phyloP scores from a whole-genome alignment of 2,113 vertebrate genomes.

The Girardinichthys multiradiatus region DNA sequence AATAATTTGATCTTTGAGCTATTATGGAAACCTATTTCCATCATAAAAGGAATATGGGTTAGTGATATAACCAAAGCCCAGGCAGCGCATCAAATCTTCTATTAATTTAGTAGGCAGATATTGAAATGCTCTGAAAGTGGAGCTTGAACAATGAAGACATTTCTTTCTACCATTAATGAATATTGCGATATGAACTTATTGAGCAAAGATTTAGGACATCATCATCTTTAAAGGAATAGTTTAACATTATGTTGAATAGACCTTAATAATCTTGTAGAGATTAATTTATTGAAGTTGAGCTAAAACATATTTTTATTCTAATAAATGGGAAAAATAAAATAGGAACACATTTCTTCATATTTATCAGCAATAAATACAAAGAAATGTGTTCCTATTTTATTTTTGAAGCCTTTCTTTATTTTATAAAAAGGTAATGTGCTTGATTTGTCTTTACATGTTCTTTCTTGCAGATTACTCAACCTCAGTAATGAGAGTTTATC shows the following conservation, averaged over 20 bases:
- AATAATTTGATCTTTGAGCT: conserved; percentile 38
- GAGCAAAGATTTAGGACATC: background rate
- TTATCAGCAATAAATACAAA: no score
- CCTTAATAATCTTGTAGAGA: background rate
- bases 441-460: background rate
- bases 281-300: background rate
- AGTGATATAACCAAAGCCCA: conserved; percentile 18
- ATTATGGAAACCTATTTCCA: conserved; percentile 29
- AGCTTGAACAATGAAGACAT: background rate
- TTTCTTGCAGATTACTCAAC: background rate
- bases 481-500: background rate
- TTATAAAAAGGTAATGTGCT: background rate
- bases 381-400: no score
- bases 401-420: no score
- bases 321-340: background rate
- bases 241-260: conserved; percentile 3
- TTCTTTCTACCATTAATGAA: conserved; percentile 1
- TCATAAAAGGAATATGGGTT: conserved; percentile 24
- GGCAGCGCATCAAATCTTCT: background rate
- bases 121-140: background rate
- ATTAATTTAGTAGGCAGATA: conserved; percentile 1
- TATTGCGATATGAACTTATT: conserved; percentile 2
- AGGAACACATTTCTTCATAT: background rate
- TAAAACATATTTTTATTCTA: background rate
- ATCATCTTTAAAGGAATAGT: background rate